phyloP scores from a whole-genome alignment of 2,113 vertebrate species.

The Oreochromis niloticus region DNA sequence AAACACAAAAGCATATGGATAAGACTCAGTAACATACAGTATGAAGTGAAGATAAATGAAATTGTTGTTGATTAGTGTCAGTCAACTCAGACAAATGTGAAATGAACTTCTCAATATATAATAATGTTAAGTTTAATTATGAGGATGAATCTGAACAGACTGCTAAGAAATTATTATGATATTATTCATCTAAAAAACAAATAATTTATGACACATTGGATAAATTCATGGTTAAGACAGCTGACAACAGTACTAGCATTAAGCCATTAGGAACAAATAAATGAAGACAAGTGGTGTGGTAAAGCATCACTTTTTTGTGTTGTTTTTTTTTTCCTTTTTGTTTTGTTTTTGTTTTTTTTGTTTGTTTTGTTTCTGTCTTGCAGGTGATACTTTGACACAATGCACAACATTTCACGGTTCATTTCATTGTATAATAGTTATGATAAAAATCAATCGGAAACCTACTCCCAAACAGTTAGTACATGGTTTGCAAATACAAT shows the following conservation, averaged over 20 bases:
- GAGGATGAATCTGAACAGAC: slow-evolving; percentile 24
- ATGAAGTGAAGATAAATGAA: slow-evolving; percentile 6
- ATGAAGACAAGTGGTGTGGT: slow-evolving; percentile 65
- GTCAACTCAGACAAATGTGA: not conserved
- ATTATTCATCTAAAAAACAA: slow-evolving; percentile 64
- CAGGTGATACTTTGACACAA: slow-evolving; percentile 69
- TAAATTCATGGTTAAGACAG: slow-evolving; percentile 58
- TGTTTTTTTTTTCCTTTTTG: not conserved
- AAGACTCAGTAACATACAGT: slow-evolving; percentile 20
- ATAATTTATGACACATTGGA: slow-evolving; percentile 51
- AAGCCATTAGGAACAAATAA: slow-evolving; percentile 62
- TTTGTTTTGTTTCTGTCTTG: slow-evolving; percentile 29
- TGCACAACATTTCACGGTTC: slow-evolving; percentile 67
- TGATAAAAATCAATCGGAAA: slow-evolving; percentile 69
- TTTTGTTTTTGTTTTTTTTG: not conserved
- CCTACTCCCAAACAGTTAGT: slow-evolving; percentile 70
- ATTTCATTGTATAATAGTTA: slow-evolving; percentile 67
- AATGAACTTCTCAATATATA: slow-evolving; percentile 5
- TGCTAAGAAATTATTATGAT: slow-evolving; percentile 29
- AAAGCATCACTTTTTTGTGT: slow-evolving; percentile 57
- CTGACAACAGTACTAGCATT: slow-evolving; percentile 66
- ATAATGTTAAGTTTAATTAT: slow-evolving; percentile 14
- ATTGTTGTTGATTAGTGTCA: slow-evolving; percentile 3
- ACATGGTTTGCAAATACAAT: slow-evolving; percentile 75
- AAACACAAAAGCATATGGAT: slow-evolving; percentile 35